phyloP scores from a whole-genome alignment of 2,888 invertebrate genomes.

The Trachelus iudaicus region DNA sequence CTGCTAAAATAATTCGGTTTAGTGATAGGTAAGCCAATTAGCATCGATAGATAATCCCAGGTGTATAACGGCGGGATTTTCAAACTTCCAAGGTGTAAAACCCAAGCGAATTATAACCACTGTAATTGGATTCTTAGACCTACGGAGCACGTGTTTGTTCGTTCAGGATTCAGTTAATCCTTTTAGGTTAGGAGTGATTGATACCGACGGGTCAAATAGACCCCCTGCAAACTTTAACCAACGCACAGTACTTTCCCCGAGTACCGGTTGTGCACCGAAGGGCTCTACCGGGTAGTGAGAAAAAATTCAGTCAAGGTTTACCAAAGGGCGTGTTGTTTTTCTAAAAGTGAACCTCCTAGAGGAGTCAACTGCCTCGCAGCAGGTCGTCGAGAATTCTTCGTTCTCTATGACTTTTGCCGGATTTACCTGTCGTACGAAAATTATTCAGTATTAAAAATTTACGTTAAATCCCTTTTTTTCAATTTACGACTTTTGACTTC shows the following conservation, averaged over 20 bases:
- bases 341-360: constrained; percentile 13
- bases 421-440: constrained; percentile 29
- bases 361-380: constrained; percentile 21
- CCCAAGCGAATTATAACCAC: not conserved
- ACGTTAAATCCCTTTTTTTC: constrained; percentile 28
- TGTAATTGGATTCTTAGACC: not conserved
- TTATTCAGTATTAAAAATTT: constrained; percentile 38
- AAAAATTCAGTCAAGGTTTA: not conserved
- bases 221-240: not conserved
- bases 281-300: not conserved
- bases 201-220: not conserved
- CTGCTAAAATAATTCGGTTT: constrained; percentile 22
- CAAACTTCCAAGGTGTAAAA: not conserved
- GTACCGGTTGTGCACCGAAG: not conserved
- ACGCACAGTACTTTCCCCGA: not conserved
- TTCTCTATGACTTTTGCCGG: constrained; percentile 32
- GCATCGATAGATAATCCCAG: not conserved
- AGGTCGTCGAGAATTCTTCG: constrained; percentile 37
- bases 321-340: constrained; percentile 27
- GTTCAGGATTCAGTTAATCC: not conserved
- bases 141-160: not conserved
- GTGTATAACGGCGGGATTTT: constrained; percentile 2
- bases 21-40: constrained; percentile 31
- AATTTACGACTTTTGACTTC: constrained; percentile 26
- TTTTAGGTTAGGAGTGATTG: not conserved